Evolutionary conservation across 2,113 vertebrate species (phyloP).

Genomic region (Python bivittatus): DNA sequence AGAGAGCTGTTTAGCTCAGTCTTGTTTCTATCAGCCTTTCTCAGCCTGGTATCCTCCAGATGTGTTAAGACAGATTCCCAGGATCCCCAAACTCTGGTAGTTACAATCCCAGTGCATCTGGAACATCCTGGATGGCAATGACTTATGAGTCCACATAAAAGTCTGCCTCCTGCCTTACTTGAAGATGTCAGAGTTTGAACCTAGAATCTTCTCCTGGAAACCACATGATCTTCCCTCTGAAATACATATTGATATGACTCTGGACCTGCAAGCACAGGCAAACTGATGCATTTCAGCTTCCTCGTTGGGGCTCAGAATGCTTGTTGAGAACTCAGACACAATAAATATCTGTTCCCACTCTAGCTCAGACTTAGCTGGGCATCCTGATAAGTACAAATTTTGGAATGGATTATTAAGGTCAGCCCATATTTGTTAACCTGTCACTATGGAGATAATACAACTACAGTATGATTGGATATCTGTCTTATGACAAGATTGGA

Average conservation of each 20-base stretch:
- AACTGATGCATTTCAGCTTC: background rate
- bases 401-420: background rate
- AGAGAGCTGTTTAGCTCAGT: background rate
- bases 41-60: background rate
- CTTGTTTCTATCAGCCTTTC: background rate
- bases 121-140: background rate
- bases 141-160: background rate
- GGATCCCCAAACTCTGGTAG: background rate
- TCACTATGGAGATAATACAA: background rate
- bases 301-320: background rate
- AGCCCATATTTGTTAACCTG: background rate
- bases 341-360: background rate
- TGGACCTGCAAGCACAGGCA: background rate
- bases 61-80: background rate
- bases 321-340: background rate
- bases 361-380: background rate
- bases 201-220: background rate
- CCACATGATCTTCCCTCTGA: no score
- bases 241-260: background rate
- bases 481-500: background rate
- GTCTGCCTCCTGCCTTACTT: background rate
- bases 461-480: background rate
- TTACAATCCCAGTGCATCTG: background rate
- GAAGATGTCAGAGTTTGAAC: background rate
- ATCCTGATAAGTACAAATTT: background rate